Evolutionary conservation across 2,797 vertebrate species (phyloP).

Genomic region (Sebastes steindachneri): DNA sequence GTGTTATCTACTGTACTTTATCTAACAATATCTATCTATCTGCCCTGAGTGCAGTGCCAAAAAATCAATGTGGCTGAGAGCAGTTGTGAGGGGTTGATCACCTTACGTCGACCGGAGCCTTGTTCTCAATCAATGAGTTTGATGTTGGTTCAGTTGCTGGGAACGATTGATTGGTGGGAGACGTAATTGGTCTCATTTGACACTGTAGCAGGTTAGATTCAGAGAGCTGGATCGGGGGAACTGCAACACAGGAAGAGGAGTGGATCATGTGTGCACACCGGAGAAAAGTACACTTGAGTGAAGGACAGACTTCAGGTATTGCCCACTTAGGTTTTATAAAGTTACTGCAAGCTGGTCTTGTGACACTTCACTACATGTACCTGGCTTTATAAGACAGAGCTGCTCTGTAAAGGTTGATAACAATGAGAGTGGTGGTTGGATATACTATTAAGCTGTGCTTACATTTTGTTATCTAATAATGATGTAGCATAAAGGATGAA

Average conservation of each 20-base stretch:
- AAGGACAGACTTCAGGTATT: constrained; percentile 19
- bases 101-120: constrained; percentile 76
- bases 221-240: constrained; percentile 46
- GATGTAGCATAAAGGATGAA: neutral
- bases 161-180: constrained; percentile 81
- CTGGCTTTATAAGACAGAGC: neutral
- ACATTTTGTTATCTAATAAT: neutral
- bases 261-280: constrained; percentile 60
- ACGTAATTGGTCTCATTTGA: constrained; percentile 84
- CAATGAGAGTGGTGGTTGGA: neutral
- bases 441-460: neutral
- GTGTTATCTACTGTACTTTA: constrained; percentile 65
- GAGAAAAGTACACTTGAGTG: constrained; percentile 44
- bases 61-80: constrained; percentile 78
- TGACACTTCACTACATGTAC: neutral
- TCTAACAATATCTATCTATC: constrained; percentile 69
- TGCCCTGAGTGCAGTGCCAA: constrained; percentile 64
- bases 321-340: neutral
- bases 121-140: constrained; percentile 84
- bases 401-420: neutral
- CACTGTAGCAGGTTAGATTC: constrained; percentile 67
- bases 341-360: neutral
- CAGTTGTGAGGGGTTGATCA: constrained; percentile 81
- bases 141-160: constrained; percentile 83
- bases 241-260: constrained; percentile 59